phyloP scores from a whole-genome alignment of 2,113 vertebrate species.

The Cavia porcellus region DNA sequence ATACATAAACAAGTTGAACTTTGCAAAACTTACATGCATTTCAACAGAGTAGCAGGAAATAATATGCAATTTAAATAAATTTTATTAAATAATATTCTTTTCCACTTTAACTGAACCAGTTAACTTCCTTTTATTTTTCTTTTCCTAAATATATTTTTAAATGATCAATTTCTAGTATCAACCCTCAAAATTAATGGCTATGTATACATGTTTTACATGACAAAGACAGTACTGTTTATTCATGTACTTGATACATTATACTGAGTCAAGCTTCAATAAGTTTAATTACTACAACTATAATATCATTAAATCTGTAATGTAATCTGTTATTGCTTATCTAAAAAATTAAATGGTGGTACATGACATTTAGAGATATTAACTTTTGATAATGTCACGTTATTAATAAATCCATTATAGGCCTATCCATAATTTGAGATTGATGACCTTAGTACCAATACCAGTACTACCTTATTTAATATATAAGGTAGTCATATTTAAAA shows the following conservation, averaged over 20 bases:
- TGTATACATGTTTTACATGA: background rate
- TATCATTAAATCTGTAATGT: conserved; percentile 63
- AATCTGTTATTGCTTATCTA: conserved; percentile 1
- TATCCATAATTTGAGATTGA: conserved; percentile 23
- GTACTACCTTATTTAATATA: too few species aligned
- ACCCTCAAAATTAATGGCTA: conserved; percentile 7
- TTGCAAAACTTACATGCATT: background rate
- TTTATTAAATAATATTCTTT: conserved; percentile 5
- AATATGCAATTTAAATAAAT: background rate
- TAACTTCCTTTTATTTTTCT: conserved; percentile 17
- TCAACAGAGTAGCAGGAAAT: background rate
- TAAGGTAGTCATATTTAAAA: background rate
- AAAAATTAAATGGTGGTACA: conserved; percentile 37
- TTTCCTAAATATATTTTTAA: conserved; percentile 29
- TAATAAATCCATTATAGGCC: conserved; percentile 36
- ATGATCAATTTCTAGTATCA: background rate
- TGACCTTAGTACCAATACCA: background rate
- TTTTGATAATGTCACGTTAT: conserved; percentile 60
- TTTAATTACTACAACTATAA: conserved; percentile 68
- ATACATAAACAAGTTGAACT: background rate
- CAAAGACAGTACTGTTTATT: conserved; percentile 34
- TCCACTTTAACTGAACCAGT: background rate
- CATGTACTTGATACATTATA: conserved; percentile 46
- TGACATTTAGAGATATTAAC: conserved; percentile 56
- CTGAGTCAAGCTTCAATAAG: conserved; percentile 54